A percentile compares a stretch with the other conserved stretches of the same genome.
Evolutionary conservation across 1,140 invertebrate genomes (phyloP).

Genomic region (fruit fly (Drosophila melanogaster)): DNA sequence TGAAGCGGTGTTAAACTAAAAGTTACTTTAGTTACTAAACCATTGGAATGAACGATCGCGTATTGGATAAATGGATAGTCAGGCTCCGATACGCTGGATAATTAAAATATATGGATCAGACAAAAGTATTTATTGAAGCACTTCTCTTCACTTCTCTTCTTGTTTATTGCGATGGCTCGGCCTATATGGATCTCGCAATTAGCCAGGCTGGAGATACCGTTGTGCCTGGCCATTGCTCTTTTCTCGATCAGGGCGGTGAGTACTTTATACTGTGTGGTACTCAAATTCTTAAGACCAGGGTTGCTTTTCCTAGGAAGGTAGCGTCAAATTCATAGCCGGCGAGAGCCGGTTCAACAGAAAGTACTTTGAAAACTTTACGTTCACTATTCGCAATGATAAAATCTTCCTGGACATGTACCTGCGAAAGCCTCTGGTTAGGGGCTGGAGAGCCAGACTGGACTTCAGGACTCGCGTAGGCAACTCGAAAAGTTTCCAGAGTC

Average conservation of each 20-base stretch:
- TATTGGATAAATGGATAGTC: background rate
- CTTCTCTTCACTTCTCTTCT: background rate
- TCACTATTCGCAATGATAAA: conserved; percentile 28
- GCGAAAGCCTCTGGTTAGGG: conserved; percentile 35
- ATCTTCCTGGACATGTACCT: conserved; percentile 54
- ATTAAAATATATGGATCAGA: conserved; percentile 36
- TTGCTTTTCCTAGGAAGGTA: conserved; percentile 30
- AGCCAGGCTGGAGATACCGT: conserved; percentile 4
- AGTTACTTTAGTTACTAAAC: background rate
- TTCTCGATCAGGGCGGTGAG: conserved; percentile 34
- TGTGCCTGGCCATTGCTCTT: conserved; percentile 18
- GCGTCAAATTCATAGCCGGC: conserved; percentile 38
- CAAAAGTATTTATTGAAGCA: background rate
- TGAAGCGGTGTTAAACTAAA: conserved; percentile 41
- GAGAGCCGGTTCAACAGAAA: conserved; percentile 48
- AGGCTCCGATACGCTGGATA: conserved; percentile 12
- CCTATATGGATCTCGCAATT: conserved; percentile 4
- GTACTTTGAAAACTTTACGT: conserved; percentile 62
- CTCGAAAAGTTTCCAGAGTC: conserved; percentile 59
- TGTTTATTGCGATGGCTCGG: conserved; percentile 12
- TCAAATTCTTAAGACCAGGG: background rate
- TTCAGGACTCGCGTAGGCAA: conserved; percentile 53
- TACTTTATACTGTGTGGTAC: background rate
- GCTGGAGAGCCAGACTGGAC: conserved; percentile 53
- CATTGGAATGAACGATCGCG: background rate